Percentiles rank a stretch among this genome's conserved stretches.
These are phyloP conservation scores for Ichneumon xanthorius DNA, from an alignment of 2,888 invertebrate genomes.

Conservation along the genomic window DNA sequence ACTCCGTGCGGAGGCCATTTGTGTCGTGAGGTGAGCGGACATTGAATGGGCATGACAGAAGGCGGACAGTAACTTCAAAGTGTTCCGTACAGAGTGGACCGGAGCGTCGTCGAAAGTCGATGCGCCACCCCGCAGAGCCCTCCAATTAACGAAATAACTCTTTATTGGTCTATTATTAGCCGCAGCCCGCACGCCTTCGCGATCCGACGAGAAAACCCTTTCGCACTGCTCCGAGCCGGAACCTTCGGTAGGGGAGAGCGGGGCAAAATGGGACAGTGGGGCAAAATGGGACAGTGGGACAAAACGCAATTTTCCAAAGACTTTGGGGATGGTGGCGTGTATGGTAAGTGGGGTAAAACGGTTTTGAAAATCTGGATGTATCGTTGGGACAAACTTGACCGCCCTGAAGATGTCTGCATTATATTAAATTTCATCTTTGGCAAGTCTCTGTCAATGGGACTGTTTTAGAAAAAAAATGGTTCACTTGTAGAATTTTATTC, in stretches of 20 bases:
- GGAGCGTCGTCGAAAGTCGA: constrained; percentile 33
- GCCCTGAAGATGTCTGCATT: too few species aligned
- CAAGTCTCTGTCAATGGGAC: too few species aligned
- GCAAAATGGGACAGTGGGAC: not conserved
- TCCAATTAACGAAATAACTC: constrained; percentile 77
- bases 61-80: constrained; percentile 55
- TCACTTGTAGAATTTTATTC: too few species aligned
- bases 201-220: constrained; percentile 61
- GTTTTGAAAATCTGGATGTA: too few species aligned
- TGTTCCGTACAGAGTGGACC: constrained; percentile 3
- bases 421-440: too few species aligned
- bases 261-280: too few species aligned
- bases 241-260: not conserved
- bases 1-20: not conserved
- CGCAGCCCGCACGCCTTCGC: constrained; percentile 65
- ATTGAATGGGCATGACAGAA: not conserved
- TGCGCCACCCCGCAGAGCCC: constrained; percentile 66
- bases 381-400: too few species aligned
- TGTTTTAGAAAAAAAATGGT: too few species aligned
- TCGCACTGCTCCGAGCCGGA: constrained; percentile 7
- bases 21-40: constrained; percentile 30
- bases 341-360: too few species aligned
- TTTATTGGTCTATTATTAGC: constrained; percentile 80
- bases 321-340: too few species aligned
- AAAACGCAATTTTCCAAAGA: too few species aligned